Conservation (phyloP, 2,888 invertebrate species). For the Sphinx pinastri region DNA sequence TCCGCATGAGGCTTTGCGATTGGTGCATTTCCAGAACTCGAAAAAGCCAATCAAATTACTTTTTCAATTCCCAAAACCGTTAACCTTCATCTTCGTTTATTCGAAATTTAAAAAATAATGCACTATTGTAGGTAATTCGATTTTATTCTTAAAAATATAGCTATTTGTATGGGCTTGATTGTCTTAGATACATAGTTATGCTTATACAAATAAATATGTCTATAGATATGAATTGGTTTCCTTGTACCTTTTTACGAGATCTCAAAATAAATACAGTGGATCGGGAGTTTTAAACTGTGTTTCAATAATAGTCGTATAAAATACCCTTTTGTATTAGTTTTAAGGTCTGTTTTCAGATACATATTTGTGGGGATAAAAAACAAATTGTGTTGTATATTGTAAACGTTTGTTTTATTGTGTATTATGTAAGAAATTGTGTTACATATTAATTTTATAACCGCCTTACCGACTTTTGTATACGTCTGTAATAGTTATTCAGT, state of each 20-base stretch:
- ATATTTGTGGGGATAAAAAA: conserved; percentile 36
- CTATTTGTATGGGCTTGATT: conserved; percentile 11
- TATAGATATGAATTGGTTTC: conserved; percentile 10
- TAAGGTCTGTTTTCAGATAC: conserved; percentile 35
- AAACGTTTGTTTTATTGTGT: background rate
- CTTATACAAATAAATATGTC: conserved; percentile 20
- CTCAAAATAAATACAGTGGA: conserved; percentile 24
- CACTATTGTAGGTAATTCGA: background rate
- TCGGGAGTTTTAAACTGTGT: conserved; percentile 24
- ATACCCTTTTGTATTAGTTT: conserved; percentile 33
- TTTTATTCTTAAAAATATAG: background rate
- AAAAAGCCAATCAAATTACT: no score
- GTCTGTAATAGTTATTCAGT: no score
- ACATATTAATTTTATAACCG: background rate
- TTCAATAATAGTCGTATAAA: conserved; percentile 31
- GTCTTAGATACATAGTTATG: conserved; percentile 1
- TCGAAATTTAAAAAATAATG: background rate
- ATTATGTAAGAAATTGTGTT: background rate
- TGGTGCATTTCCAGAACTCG: background rate
- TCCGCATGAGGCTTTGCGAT: background rate
- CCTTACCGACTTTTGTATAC: no score
- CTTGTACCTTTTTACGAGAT: conserved; percentile 22
- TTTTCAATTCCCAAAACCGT: no score
- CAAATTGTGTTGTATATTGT: conserved; percentile 23
- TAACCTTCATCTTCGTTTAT: background rate